Evolutionary conservation across 2,888 invertebrate species (phyloP).

Genomic region (Pycnomerus fuliginosus): DNA sequence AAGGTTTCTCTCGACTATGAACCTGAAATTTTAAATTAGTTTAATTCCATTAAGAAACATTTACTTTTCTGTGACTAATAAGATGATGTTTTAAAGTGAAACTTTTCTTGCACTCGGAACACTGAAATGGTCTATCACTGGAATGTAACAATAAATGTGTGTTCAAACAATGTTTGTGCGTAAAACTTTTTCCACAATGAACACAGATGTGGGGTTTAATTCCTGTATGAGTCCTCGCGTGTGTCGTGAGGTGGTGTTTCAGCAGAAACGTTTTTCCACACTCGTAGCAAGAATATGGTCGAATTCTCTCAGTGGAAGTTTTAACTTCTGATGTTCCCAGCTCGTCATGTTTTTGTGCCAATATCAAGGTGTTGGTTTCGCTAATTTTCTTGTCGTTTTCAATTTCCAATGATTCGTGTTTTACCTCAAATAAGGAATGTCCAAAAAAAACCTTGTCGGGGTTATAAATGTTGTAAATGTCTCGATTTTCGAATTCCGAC

Average conservation of each 20-base stretch:
- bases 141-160: conserved; percentile 80
- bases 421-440: too few relatives aligned
- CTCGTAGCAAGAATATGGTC: conserved; percentile 80
- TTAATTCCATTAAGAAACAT: conserved; percentile 23
- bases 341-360: too few relatives aligned
- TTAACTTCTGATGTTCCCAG: too few relatives aligned
- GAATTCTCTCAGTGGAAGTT: conserved; percentile 45
- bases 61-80: conserved; percentile 74
- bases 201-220: conserved; percentile 76
- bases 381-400: too few relatives aligned
- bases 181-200: conserved; percentile 79
- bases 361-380: too few relatives aligned
- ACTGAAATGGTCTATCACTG: conserved; percentile 78
- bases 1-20: conserved; percentile 78
- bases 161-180: conserved; percentile 80
- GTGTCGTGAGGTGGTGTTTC: conserved; percentile 82
- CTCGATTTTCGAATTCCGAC: conserved; percentile 31
- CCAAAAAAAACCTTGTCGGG: too few relatives aligned
- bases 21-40: conserved; percentile 51
- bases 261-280: conserved; percentile 82
- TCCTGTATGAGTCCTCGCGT: conserved; percentile 79
- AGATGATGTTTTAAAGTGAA: conserved; percentile 84
- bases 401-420: too few relatives aligned
- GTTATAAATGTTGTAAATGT: too few relatives aligned
- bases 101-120: conserved; percentile 82